phyloP scores from a whole-genome alignment of 2,113 vertebrate species.

The Bufo gargarizans region DNA sequence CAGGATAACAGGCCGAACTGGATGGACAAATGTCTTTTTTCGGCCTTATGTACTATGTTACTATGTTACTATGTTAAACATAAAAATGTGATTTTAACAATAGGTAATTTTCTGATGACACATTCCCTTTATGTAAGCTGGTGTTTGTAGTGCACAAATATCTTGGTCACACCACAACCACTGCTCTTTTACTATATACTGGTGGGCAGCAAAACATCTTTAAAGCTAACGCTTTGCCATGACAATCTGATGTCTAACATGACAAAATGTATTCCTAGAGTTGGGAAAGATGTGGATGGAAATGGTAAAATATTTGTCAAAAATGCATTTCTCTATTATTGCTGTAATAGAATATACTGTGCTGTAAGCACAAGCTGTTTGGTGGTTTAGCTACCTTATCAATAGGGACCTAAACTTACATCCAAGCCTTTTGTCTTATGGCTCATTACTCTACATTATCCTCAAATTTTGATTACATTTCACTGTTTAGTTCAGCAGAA shows the following conservation, averaged over 20 bases:
- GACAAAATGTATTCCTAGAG: not conserved
- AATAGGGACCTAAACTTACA: not conserved
- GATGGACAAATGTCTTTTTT: no score
- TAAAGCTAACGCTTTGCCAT: not conserved
- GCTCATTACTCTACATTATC: constrained; percentile 4
- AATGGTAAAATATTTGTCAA: not conserved
- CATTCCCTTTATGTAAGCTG: no score
- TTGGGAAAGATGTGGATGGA: not conserved
- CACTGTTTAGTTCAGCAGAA: not conserved
- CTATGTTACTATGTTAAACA: no score
- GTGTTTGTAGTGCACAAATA: no score
- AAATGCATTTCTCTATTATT: not conserved
- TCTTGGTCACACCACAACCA: no score
- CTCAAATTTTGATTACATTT: not conserved
- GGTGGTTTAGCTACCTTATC: not conserved
- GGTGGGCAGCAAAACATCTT: no score
- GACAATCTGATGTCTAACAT: not conserved
- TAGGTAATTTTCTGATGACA: no score
- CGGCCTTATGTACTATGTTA: no score
- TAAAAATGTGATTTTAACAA: no score
- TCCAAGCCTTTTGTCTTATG: not conserved
- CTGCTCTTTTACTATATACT: no score
- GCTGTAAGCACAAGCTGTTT: not conserved
- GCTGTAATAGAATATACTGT: not conserved
- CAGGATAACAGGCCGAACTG: no score